Percentiles rank a stretch among this genome's conserved stretches.
phyloP scores from a whole-genome alignment of 2,797 vertebrate species.

The Helicolenus hilgendorfi region DNA sequence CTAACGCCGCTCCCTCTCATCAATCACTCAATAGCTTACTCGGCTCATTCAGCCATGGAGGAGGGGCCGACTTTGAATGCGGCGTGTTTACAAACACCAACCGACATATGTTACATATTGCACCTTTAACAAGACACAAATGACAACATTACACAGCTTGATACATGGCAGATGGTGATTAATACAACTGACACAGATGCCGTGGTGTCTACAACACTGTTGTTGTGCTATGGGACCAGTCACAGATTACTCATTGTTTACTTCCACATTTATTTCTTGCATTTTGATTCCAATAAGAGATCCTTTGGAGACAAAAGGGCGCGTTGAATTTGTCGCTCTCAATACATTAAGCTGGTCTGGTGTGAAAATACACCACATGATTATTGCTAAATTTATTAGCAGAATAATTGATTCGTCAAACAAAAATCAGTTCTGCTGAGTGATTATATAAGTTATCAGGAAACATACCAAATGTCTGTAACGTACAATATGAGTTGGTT shows the following conservation, averaged over 20 bases:
- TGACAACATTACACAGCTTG: not conserved
- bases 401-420: not conserved
- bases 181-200: not conserved
- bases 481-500: not conserved
- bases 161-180: not conserved
- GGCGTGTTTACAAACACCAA: too few relatives aligned
- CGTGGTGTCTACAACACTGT: not conserved
- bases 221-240: not conserved
- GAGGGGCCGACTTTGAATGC: not conserved
- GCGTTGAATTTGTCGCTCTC: not conserved
- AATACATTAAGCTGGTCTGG: not conserved
- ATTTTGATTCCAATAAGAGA: not conserved
- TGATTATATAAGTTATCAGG: not conserved
- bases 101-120: not conserved
- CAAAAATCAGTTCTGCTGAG: not conserved
- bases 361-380: not conserved
- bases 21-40: too few relatives aligned
- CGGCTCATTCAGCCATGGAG: too few relatives aligned
- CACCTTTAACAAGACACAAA: constrained; percentile 2
- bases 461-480: not conserved
- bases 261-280: not conserved
- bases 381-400: not conserved
- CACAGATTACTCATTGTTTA: constrained; percentile 1
- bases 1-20: too few relatives aligned
- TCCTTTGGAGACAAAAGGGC: not conserved